Evolutionary conservation across 2,797 vertebrate species (phyloP).

Genomic region (Halcyon leucocephala): DNA sequence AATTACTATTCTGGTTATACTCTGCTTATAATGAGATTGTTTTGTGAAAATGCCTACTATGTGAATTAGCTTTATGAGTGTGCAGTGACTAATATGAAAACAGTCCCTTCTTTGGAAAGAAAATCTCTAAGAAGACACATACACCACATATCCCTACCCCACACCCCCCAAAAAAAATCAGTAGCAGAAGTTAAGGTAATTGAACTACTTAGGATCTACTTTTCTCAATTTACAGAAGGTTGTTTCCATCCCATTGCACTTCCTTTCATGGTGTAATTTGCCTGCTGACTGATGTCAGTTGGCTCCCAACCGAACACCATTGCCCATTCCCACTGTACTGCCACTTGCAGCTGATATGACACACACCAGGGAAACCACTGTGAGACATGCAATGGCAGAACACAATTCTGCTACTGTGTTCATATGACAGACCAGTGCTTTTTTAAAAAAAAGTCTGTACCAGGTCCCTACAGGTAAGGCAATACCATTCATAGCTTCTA

Average conservation of each 20-base stretch:
- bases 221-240: not conserved
- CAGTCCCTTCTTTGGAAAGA: not conserved
- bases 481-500: not conserved
- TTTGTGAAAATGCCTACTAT: not conserved
- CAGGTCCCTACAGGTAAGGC: not conserved
- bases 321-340: not conserved
- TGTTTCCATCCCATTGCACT: not conserved
- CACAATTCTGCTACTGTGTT: not conserved
- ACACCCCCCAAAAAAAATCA: rapidly evolving
- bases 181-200: not conserved
- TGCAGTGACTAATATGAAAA: not conserved
- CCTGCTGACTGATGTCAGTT: not conserved
- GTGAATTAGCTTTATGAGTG: not conserved
- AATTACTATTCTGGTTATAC: not conserved
- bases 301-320: not conserved
- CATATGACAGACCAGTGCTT: not conserved
- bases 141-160: too few relatives aligned
- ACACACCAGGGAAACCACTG: not conserved
- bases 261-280: not conserved
- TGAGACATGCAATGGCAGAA: not conserved
- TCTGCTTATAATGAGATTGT: not conserved
- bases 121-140: not conserved
- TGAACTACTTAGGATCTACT: not conserved
- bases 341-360: not conserved
- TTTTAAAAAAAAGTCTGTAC: not conserved